These are phyloP conservation scores for Zapus hudsonius DNA, from an alignment of 2,113 vertebrate genomes.

Conservation along the genomic window DNA sequence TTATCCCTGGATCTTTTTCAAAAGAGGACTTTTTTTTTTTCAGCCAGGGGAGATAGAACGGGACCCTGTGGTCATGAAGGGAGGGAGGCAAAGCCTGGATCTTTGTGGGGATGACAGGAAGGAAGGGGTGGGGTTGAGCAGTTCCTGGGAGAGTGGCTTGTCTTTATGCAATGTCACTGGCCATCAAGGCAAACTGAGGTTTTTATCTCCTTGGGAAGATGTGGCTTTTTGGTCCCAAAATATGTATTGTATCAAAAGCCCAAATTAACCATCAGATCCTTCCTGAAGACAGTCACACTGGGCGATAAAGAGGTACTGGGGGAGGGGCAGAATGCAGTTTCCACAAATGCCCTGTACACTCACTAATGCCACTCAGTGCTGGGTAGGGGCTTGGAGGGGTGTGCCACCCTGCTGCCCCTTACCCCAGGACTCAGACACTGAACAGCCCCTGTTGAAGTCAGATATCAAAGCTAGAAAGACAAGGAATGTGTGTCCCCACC, in stretches of 20 bases:
- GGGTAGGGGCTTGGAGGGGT: neutral
- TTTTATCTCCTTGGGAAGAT: conserved; percentile 28
- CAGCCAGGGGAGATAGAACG: fast-evolving
- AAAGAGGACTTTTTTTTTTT: neutral
- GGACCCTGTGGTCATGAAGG: neutral
- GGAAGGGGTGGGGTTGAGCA: neutral
- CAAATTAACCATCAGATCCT: neutral
- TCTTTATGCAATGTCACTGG: neutral
- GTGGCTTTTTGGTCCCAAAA: conserved; percentile 18
- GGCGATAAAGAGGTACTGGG: neutral
- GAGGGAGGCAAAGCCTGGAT: too few species aligned
- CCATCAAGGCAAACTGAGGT: neutral
- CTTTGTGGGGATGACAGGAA: neutral
- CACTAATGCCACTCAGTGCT: neutral
- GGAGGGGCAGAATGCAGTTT: neutral
- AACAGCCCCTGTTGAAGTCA: neutral
- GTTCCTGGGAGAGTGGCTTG: neutral
- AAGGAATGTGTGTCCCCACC: too few species aligned
- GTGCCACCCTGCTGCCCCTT: neutral
- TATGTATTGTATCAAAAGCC: neutral
- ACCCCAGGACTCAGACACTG: neutral
- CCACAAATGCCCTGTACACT: fast-evolving
- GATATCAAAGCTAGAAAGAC: neutral
- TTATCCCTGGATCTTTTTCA: neutral
- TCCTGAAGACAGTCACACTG: neutral